Conservation (phyloP, 2,113 vertebrate species). For the Seriola dumerili region DNA sequence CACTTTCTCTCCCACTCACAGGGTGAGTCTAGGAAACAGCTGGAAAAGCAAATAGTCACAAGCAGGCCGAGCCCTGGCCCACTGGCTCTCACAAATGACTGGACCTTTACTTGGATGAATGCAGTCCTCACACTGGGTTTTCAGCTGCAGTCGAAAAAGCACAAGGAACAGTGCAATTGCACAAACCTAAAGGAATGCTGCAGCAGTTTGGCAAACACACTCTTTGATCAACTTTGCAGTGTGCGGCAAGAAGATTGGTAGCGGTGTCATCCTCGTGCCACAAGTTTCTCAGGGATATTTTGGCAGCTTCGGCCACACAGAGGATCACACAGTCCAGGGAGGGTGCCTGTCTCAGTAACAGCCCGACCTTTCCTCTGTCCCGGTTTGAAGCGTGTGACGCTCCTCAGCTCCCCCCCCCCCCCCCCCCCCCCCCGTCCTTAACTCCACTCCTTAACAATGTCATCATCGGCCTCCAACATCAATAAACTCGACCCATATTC, state of each 20-base stretch:
- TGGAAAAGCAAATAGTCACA: slow-evolving; percentile 83
- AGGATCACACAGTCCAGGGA: slow-evolving; percentile 28
- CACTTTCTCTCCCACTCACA: slow-evolving; percentile 66
- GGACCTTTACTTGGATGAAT: slow-evolving; percentile 78
- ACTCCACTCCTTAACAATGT: slow-evolving; percentile 36
- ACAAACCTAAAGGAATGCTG: slow-evolving; percentile 69
- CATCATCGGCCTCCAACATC: slow-evolving; percentile 52
- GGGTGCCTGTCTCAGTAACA: slow-evolving; percentile 3
- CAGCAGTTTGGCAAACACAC: slow-evolving; percentile 57
- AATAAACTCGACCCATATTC: slow-evolving; percentile 62
- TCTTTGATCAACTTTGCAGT: slow-evolving; percentile 62
- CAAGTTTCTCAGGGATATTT: slow-evolving; percentile 44
- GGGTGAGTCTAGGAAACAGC: slow-evolving; percentile 79
- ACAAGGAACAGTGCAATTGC: slow-evolving; percentile 59
- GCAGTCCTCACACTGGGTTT: slow-evolving; percentile 73
- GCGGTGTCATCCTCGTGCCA: slow-evolving; percentile 45
- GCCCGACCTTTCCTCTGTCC: slow-evolving; percentile 10
- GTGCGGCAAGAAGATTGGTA: slow-evolving; percentile 55
- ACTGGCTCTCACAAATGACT: slow-evolving; percentile 74
- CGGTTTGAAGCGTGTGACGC: slow-evolving; percentile 4
- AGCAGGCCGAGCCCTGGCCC: slow-evolving; percentile 61
- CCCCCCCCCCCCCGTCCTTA: not conserved
- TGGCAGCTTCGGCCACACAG: slow-evolving; percentile 14
- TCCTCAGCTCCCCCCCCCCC: not conserved
- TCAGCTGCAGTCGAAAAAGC: slow-evolving; percentile 61